These are phyloP conservation scores for Otocyon megalotis DNA, from an alignment of 2,113 vertebrate species.

Conservation along the genomic window DNA sequence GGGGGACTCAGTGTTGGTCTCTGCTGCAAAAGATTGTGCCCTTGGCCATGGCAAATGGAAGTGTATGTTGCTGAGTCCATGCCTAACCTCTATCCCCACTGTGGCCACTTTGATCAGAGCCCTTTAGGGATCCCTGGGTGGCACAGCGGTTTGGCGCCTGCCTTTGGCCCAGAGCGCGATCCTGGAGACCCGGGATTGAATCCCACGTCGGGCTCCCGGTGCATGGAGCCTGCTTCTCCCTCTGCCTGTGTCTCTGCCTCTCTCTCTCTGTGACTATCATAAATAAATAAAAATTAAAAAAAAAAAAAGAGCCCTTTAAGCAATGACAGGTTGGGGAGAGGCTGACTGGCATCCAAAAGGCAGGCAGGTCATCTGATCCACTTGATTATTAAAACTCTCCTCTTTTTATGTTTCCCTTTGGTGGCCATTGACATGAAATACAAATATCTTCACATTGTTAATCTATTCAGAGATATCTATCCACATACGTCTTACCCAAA, in stretches of 20 bases:
- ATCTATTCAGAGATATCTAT: not conserved
- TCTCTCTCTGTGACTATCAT: too few relatives aligned
- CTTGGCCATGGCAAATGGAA: not conserved
- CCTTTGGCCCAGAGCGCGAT: too few relatives aligned
- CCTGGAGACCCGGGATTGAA: too few relatives aligned
- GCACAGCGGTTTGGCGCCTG: too few relatives aligned
- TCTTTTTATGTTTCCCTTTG: not conserved
- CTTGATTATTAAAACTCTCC: not conserved
- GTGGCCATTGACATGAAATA: not conserved
- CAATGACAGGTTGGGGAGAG: not conserved
- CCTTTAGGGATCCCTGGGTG: too few relatives aligned
- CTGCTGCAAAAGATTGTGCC: not conserved
- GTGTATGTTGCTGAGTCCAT: not conserved
- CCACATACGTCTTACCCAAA: not conserved
- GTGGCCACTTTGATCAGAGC: not conserved
- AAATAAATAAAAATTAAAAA: too few relatives aligned
- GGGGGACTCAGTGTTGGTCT: not conserved
- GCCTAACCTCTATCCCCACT: not conserved
- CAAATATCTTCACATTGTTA: not conserved
- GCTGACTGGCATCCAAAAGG: not conserved
- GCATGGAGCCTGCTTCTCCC: too few relatives aligned
- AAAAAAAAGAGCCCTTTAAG: not conserved
- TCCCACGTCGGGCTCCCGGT: too few relatives aligned
- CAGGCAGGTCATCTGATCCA: not conserved
- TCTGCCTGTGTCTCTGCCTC: too few relatives aligned